phyloP scores from a whole-genome alignment of 2,888 invertebrate species.

The Eurois occulta region DNA sequence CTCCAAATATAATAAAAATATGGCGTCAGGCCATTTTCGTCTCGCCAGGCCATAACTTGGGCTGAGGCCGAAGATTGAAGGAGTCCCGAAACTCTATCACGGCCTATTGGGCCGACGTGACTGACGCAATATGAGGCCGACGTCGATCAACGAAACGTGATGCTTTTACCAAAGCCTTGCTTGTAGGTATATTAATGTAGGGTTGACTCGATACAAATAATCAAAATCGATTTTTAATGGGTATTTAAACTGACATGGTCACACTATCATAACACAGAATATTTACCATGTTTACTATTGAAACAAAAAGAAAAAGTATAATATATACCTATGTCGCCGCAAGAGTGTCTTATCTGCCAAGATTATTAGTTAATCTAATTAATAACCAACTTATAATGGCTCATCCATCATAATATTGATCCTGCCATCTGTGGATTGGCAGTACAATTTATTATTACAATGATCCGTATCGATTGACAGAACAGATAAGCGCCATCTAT shows the following conservation, averaged over 20 bases:
- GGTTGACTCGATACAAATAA: conserved; percentile 22
- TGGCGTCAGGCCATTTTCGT: conserved; percentile 37
- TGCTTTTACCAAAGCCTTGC: conserved; percentile 59
- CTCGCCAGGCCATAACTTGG: conserved; percentile 43
- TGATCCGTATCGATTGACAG: too few relatives aligned
- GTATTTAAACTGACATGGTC: not conserved
- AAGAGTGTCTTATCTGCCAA: too few relatives aligned
- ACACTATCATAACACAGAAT: too few relatives aligned
- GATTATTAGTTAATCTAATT: too few relatives aligned
- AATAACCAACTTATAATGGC: too few relatives aligned
- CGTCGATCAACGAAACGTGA: conserved; percentile 63
- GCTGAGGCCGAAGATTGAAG: conserved; percentile 54
- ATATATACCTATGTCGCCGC: too few relatives aligned
- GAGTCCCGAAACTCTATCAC: conserved; percentile 60
- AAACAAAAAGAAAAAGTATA: too few relatives aligned
- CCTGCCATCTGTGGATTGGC: too few relatives aligned
- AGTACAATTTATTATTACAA: too few relatives aligned
- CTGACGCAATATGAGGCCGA: conserved; percentile 53
- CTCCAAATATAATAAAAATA: conserved; percentile 37
- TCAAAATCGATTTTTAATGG: conserved; percentile 6
- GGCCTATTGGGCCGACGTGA: conserved; percentile 62
- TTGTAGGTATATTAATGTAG: conserved; percentile 11
- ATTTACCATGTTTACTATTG: too few relatives aligned
- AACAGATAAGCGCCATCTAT: too few relatives aligned
- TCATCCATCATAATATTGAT: too few relatives aligned